phyloP scores from a whole-genome alignment of 2,113 vertebrate species.

The Lepus europaeus region DNA sequence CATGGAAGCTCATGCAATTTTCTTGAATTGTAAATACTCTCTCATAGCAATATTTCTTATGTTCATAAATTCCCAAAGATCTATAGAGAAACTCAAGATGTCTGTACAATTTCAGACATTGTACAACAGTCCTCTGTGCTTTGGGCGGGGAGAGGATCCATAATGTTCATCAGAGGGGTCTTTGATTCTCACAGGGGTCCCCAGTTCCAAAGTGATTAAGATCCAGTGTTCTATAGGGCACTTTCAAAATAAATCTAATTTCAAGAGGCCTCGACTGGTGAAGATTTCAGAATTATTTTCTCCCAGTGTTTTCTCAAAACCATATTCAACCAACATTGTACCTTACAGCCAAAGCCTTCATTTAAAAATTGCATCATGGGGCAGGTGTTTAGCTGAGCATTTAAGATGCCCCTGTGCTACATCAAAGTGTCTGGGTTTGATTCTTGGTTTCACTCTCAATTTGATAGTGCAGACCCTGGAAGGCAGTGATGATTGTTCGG shows the following conservation, averaged over 20 bases:
- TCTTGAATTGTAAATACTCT: background rate
- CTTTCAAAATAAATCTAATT: background rate
- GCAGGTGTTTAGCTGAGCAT: too few relatives aligned
- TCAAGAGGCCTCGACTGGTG: background rate
- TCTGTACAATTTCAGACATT: background rate
- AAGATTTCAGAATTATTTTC: constrained; percentile 34
- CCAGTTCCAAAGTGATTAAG: background rate
- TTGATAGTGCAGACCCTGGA: too few relatives aligned
- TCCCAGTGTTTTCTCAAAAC: background rate
- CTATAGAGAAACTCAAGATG: background rate
- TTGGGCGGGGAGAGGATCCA: background rate
- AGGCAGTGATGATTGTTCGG: too few relatives aligned
- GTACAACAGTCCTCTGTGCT: background rate
- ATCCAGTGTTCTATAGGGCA: background rate
- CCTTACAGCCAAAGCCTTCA: constrained; percentile 16
- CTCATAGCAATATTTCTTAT: background rate
- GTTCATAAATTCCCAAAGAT: background rate
- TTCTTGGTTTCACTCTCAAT: too few relatives aligned
- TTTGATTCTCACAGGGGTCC: background rate
- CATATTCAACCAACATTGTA: background rate
- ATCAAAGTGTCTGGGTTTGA: too few relatives aligned
- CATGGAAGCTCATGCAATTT: constrained; percentile 1
- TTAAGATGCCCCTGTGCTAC: too few relatives aligned
- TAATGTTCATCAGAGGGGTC: background rate
- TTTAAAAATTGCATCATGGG: background rate